Evolutionary conservation across 2,888 invertebrate species (phyloP).

Genomic region (Parnassius apollo): DNA sequence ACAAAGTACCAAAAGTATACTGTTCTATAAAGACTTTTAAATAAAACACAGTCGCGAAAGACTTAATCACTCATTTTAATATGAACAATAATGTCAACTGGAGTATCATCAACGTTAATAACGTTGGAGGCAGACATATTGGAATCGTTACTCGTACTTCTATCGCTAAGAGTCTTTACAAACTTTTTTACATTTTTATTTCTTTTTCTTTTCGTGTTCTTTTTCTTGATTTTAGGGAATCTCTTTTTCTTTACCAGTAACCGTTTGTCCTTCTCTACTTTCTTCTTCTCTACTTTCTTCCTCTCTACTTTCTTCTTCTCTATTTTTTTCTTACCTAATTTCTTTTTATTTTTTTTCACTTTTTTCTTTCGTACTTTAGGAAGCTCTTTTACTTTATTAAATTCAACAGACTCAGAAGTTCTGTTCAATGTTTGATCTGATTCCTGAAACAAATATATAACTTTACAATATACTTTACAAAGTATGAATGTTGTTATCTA

Average conservation of each 20-base stretch:
- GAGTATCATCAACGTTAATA: constrained; percentile 33
- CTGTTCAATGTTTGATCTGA: constrained; percentile 9
- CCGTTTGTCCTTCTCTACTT: constrained; percentile 15
- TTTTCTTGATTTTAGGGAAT: constrained; percentile 7
- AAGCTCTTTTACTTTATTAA: constrained; percentile 8
- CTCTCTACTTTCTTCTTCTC: constrained; percentile 20
- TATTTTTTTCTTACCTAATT: constrained; percentile 18
- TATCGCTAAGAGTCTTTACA: constrained; percentile 26
- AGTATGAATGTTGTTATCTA: too few relatives aligned
- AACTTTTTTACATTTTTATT: constrained; percentile 24
- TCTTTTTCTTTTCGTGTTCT: constrained; percentile 15
- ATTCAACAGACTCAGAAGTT: not conserved
- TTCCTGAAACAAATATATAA: constrained; percentile 14
- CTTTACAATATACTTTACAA: not conserved
- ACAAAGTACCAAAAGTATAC: too few relatives aligned
- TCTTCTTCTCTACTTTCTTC: constrained; percentile 21
- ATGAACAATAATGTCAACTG: constrained; percentile 56
- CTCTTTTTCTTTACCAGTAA: not conserved
- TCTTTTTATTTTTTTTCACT: constrained; percentile 17
- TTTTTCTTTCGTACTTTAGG: constrained; percentile 12
- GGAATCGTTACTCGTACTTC: constrained; percentile 19
- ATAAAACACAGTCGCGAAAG: constrained; percentile 16
- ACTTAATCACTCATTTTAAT: constrained; percentile 50
- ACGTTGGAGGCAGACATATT: constrained; percentile 27
- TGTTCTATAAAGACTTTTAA: not conserved